These are phyloP conservation scores for Nomia melanderi DNA, from an alignment of 1,140 invertebrate species.

Conservation along the genomic window DNA sequence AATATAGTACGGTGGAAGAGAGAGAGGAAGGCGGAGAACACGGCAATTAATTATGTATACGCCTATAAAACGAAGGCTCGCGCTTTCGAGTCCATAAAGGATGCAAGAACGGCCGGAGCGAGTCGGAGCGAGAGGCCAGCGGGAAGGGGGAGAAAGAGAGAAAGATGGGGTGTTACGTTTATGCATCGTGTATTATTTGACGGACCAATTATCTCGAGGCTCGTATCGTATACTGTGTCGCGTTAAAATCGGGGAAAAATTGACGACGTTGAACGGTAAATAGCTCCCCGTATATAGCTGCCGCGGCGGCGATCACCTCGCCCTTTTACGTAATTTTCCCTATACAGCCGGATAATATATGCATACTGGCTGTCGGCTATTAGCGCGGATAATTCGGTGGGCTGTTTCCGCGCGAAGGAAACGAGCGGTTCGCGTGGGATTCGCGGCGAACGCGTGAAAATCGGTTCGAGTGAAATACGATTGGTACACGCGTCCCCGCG, in stretches of 20 bases:
- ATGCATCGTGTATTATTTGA: constrained; percentile 54
- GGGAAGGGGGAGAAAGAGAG: constrained; percentile 6
- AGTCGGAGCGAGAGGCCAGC: background rate
- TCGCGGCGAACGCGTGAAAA: background rate
- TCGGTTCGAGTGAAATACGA: constrained; percentile 6
- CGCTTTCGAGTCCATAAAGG: constrained; percentile 64
- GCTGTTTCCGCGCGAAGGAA: background rate
- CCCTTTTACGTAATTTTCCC: constrained; percentile 12
- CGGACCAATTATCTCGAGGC: constrained; percentile 58
- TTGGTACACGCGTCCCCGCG: background rate
- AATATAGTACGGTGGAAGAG: constrained; percentile 23
- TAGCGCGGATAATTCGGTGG: background rate
- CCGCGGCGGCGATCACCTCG: background rate
- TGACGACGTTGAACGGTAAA: background rate
- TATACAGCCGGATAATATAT: background rate
- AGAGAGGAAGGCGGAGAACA: constrained; percentile 34
- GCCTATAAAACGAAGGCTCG: constrained; percentile 64
- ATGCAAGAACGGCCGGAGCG: constrained; percentile 2
- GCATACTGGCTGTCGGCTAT: background rate
- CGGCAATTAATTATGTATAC: constrained; percentile 68
- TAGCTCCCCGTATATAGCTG: background rate
- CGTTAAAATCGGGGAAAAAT: constrained; percentile 34
- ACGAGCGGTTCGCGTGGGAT: background rate
- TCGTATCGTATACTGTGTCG: constrained; percentile 28
- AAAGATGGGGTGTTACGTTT: constrained; percentile 54